Evolutionary conservation across 2,797 vertebrate genomes (phyloP), one percentile per base, ranked within the genome.

Genomic region (Peromyscus eremicus): DNA sequence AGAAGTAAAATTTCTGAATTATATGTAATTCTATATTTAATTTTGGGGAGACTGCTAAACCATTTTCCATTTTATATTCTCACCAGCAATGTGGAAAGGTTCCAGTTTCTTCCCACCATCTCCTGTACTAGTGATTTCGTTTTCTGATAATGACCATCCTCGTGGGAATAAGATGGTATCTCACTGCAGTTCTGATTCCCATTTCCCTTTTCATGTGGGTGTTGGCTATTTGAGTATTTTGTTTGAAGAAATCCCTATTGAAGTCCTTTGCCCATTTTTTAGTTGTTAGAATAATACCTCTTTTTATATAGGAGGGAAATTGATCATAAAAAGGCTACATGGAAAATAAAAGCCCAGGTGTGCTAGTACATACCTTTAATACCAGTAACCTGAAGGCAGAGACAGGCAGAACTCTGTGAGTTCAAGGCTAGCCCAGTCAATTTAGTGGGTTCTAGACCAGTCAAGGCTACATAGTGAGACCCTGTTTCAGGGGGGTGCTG

Each of bases 231-330:
- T 52, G 27, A 71, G 3, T 17, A 43, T 82, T 68, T 68, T 87
- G 52, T 95, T n/a, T 73, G 79, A 70, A 89, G 82, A 91, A 91
- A 81, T 55, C 43, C 43, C 80, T 83, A 29, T 57, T 91, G 27
- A 71, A 57, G 29, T 80, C n/a, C 46, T 92, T 81, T 68, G 70
- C 46, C 13, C 8, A 7, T 80, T 88, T 93, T 92, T 70, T 46
- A 86, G 60, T 57, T 81, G 55, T 64, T 77, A 88, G 64, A 23
- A 76, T 34, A 29, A 80, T 23, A 32, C 6, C 23, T 91, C 57
- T 76, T 91, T 92, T 75, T 71, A 73, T 70, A n/a, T 11, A 77
- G 70, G 5, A 71, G 46, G 52, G 80, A 93, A 80, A 91, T 40
- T 43, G 64, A 60, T 81, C 16, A 21, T 16, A 49, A 60, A 60